phyloP scores from a whole-genome alignment of 2,888 invertebrate genomes.

The Luperina nickerlii region DNA sequence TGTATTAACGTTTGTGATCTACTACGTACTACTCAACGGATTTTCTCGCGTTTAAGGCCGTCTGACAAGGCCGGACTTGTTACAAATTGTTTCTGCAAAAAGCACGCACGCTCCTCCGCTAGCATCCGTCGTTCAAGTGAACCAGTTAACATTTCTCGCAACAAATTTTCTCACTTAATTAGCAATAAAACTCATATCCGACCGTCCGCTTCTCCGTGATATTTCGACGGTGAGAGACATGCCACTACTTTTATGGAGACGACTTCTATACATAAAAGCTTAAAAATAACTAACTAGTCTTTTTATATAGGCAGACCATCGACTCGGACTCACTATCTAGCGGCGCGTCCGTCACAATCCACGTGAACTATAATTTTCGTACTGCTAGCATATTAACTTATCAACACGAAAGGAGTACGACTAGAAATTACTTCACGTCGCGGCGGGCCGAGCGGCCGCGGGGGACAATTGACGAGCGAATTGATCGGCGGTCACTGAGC shows the following conservation, averaged over 20 bases:
- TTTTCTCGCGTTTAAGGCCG: conserved; percentile 60
- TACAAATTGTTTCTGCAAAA: conserved; percentile 69
- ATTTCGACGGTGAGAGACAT: conserved; percentile 80
- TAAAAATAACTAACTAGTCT: conserved; percentile 88
- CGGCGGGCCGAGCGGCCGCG: conserved; percentile 59
- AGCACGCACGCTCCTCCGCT: conserved; percentile 48
- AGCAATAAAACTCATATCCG: conserved; percentile 61
- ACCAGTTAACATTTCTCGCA: conserved; percentile 56
- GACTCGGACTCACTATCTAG: conserved; percentile 77
- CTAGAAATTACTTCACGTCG: conserved; percentile 82
- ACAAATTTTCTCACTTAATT: conserved; percentile 52
- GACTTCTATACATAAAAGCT: conserved; percentile 84
- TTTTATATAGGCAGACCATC: conserved; percentile 85
- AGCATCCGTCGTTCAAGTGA: conserved; percentile 41
- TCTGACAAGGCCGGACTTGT: conserved; percentile 75
- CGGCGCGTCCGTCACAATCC: conserved; percentile 73
- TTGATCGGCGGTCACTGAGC: conserved; percentile 81
- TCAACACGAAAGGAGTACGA: conserved; percentile 89
- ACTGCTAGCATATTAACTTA: conserved; percentile 87
- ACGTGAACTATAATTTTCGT: conserved; percentile 86
- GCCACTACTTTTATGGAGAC: conserved; percentile 82
- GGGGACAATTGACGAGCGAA: conserved; percentile 78
- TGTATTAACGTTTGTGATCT: conserved; percentile 56
- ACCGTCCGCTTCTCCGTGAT: conserved; percentile 63
- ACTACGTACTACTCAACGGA: conserved; percentile 62